phyloP scores from a whole-genome alignment of 2,797 vertebrate species.

The Paramormyrops hopkinsi region DNA sequence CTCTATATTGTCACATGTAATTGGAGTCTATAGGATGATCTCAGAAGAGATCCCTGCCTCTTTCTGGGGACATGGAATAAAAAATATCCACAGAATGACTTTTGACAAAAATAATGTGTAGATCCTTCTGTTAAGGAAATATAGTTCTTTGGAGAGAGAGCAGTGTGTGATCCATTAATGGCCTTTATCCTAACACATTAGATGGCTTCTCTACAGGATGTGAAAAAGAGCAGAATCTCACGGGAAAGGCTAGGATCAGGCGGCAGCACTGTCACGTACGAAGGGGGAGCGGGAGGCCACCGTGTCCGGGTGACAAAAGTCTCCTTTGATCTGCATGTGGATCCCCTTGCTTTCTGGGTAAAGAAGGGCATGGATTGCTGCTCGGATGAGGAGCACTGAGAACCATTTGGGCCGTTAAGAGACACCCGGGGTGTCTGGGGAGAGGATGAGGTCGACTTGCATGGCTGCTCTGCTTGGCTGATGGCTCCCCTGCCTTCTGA shows the following conservation, averaged over 20 bases:
- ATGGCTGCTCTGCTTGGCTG: background rate
- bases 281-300: background rate
- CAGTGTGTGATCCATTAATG: background rate
- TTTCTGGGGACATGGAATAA: background rate
- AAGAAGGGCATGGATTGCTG: background rate
- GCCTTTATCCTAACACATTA: background rate
- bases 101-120: background rate
- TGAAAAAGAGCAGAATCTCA: background rate
- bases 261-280: background rate
- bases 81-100: background rate
- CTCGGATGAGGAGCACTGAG: background rate
- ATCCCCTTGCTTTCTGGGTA: background rate
- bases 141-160: background rate
- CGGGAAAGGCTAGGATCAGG: background rate
- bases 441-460: background rate
- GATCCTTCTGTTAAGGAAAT: background rate
- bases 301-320: conserved; percentile 27
- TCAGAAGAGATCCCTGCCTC: background rate
- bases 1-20: background rate
- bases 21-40: background rate
- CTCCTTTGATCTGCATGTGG: conserved; percentile 28
- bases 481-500: background rate
- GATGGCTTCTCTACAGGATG: background rate
- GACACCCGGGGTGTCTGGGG: background rate
- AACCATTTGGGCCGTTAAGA: background rate